Evolutionary conservation across 2,888 invertebrate genomes (phyloP).

Genomic region (Beris morrisii): DNA sequence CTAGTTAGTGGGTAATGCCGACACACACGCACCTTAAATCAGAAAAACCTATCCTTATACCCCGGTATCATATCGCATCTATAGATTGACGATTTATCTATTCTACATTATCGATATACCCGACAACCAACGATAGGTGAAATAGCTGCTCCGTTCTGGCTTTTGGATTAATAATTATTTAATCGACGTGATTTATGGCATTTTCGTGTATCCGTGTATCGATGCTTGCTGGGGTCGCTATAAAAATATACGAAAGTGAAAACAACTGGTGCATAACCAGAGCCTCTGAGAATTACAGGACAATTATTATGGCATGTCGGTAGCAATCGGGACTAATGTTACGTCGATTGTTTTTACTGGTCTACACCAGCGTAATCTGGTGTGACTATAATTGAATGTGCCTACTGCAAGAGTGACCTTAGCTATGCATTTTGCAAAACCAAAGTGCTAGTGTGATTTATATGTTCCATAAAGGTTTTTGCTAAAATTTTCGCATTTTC

Average conservation of each 20-base stretch:
- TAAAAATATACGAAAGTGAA: not conserved
- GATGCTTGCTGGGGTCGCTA: slow-evolving; percentile 5
- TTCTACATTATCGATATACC: slow-evolving; percentile 26
- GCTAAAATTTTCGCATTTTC: not conserved
- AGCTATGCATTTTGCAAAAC: not conserved
- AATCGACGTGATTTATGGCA: slow-evolving; percentile 43
- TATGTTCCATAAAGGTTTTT: not conserved
- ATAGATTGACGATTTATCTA: slow-evolving; percentile 16
- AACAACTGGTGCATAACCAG: not conserved
- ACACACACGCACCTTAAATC: slow-evolving; percentile 26
- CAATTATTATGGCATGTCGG: slow-evolving; percentile 31
- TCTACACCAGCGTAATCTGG: not conserved
- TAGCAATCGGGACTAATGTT: slow-evolving; percentile 29
- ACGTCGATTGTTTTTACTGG: slow-evolving; percentile 24
- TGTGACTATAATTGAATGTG: too few relatives aligned
- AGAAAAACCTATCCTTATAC: slow-evolving; percentile 4
- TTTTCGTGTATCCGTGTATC: slow-evolving; percentile 1
- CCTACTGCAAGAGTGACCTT: too few relatives aligned
- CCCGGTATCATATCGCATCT: not conserved
- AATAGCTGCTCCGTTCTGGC: not conserved
- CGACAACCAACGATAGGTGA: slow-evolving; percentile 15
- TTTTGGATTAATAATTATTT: slow-evolving; percentile 41
- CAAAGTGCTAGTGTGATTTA: not conserved
- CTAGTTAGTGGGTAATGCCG: slow-evolving; percentile 9
- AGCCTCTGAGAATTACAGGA: slow-evolving; percentile 17